These are phyloP conservation scores for Antheraea yamamai DNA, from an alignment of 2,888 invertebrate species.

Conservation along the genomic window DNA sequence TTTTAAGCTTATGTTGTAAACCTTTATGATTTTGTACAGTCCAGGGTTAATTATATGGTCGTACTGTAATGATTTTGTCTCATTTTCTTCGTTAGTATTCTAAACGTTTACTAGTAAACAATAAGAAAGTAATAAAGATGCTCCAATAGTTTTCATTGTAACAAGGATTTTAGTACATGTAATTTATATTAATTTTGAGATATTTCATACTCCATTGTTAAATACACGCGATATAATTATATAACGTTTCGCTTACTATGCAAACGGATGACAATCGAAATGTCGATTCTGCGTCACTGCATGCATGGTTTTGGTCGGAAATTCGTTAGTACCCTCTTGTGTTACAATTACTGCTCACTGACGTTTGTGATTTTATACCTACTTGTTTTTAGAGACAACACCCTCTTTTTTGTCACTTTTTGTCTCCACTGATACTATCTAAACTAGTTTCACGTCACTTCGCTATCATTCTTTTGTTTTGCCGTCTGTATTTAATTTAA, in stretches of 20 bases:
- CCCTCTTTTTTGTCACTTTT: neutral
- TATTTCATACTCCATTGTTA: neutral
- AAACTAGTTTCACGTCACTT: too few relatives aligned
- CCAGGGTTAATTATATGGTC: too few relatives aligned
- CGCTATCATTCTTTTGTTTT: too few relatives aligned
- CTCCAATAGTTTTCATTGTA: too few relatives aligned
- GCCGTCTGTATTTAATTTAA: too few relatives aligned
- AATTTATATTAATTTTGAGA: neutral
- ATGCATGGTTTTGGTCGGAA: neutral
- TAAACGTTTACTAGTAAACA: too few relatives aligned
- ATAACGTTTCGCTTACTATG: neutral
- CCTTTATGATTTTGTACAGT: too few relatives aligned
- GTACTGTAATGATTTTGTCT: too few relatives aligned
- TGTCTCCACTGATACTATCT: too few relatives aligned
- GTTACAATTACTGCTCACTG: neutral
- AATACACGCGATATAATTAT: neutral
- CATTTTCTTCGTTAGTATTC: too few relatives aligned
- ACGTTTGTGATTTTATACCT: neutral
- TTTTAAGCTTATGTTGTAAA: too few relatives aligned
- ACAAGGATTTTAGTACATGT: neutral
- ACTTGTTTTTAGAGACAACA: neutral
- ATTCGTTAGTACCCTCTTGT: constrained; percentile 6
- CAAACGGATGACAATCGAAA: neutral
- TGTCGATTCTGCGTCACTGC: neutral
- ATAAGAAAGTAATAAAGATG: too few relatives aligned